Conservation (phyloP, 2,888 invertebrate genomes). For the Xanthia togata region DNA sequence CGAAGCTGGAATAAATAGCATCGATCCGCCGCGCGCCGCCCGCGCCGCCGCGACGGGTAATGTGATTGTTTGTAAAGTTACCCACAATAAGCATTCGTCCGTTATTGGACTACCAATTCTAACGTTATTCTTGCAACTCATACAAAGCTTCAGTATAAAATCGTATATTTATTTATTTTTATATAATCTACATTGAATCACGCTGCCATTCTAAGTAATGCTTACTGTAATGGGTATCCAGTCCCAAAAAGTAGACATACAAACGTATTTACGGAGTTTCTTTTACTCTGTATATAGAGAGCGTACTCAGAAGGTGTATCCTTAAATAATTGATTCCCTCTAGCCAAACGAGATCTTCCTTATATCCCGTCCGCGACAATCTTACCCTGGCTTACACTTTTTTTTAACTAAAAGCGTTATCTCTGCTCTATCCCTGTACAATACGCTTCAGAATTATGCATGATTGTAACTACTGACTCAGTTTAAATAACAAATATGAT, state of each 20-base stretch:
- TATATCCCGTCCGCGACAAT: constrained; percentile 56
- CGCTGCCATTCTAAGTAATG: not conserved
- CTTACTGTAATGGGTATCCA: constrained; percentile 2
- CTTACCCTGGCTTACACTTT: constrained; percentile 43
- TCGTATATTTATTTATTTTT: constrained; percentile 4
- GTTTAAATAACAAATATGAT: constrained; percentile 61
- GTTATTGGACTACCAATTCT: constrained; percentile 2
- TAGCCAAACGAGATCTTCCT: constrained; percentile 59
- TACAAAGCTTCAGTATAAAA: constrained; percentile 1
- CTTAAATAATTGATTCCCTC: constrained; percentile 70
- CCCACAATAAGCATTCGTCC: constrained; percentile 2
- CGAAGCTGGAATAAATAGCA: constrained; percentile 43
- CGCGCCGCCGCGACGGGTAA: no score
- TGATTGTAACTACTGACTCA: constrained; percentile 57
- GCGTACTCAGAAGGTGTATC: constrained; percentile 47
- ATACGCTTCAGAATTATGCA: constrained; percentile 56
- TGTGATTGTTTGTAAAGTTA: constrained; percentile 36
- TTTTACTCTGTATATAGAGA: constrained; percentile 40
- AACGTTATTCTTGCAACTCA: constrained; percentile 2
- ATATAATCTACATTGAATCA: not conserved
- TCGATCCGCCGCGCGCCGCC: constrained; percentile 18
- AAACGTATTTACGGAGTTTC: constrained; percentile 39
- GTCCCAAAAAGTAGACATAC: constrained; percentile 28
- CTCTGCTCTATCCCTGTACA: constrained; percentile 37
- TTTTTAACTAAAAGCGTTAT: constrained; percentile 42